These are phyloP conservation scores for Macrotus californicus DNA, from an alignment of 2,113 vertebrate genomes.

Conservation along the genomic window DNA sequence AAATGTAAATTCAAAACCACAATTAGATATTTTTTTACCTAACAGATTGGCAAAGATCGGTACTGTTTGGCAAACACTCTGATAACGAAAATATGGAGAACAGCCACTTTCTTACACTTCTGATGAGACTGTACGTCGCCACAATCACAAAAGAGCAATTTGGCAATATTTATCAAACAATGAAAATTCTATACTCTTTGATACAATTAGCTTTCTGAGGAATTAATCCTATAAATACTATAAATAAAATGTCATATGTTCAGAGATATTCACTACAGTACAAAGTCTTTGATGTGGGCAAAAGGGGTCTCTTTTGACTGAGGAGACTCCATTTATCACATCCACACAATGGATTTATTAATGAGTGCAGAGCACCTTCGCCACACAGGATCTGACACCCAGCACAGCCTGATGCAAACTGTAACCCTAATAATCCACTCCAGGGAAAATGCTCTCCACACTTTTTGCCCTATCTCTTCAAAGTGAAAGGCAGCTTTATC, in stretches of 20 bases:
- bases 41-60: neutral
- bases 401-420: neutral
- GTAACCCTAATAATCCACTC: neutral
- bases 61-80: neutral
- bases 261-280: neutral
- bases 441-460: neutral
- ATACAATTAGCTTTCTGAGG: neutral
- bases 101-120: neutral
- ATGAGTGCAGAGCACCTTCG: neutral
- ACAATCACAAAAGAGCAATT: neutral
- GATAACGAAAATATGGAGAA: neutral
- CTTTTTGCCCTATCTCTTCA: neutral
- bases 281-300: neutral
- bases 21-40: neutral
- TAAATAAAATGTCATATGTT: neutral
- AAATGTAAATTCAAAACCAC: slow-evolving; percentile 2
- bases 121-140: neutral
- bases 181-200: neutral
- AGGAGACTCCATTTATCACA: neutral
- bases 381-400: neutral
- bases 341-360: neutral
- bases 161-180: neutral
- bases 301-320: neutral
- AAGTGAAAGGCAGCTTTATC: neutral
- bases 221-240: neutral